These are phyloP conservation scores for Fragum sueziense DNA, from an alignment of 2,888 invertebrate genomes.

Conservation along the genomic window DNA sequence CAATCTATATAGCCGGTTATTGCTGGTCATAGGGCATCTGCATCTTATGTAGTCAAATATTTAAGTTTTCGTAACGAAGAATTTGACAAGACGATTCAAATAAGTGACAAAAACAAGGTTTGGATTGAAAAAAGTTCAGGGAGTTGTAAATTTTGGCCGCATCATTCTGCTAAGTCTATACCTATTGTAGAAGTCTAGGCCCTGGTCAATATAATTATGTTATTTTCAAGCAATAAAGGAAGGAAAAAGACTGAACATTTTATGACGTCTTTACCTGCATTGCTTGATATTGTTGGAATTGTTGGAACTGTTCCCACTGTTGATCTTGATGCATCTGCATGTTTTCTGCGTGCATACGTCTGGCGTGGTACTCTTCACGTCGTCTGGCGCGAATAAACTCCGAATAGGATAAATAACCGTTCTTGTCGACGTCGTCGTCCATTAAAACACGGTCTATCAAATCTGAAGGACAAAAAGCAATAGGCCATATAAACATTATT, in stretches of 20 bases:
- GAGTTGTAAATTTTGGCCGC: too few relatives aligned
- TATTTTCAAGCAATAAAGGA: not conserved
- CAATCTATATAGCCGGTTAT: too few relatives aligned
- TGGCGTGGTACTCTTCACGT: constrained; percentile 71
- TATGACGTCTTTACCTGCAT: constrained; percentile 59
- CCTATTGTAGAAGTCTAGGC: too few relatives aligned
- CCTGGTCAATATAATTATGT: too few relatives aligned
- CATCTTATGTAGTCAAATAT: too few relatives aligned
- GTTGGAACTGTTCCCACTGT: constrained; percentile 61
- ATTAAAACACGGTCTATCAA: constrained; percentile 92
- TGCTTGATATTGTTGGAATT: constrained; percentile 64
- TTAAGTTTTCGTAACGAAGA: too few relatives aligned
- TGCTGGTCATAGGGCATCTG: too few relatives aligned
- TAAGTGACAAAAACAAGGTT: too few relatives aligned
- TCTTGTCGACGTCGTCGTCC: constrained; percentile 92
- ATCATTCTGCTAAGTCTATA: too few relatives aligned
- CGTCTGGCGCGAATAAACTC: constrained; percentile 86
- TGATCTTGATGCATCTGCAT: constrained; percentile 54
- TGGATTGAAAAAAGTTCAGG: too few relatives aligned
- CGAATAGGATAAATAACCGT: constrained; percentile 93
- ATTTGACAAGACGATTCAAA: too few relatives aligned
- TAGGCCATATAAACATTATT: too few relatives aligned
- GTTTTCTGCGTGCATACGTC: constrained; percentile 65
- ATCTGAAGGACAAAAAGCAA: constrained; percentile 85
- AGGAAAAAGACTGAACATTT: not conserved